These are phyloP conservation scores for Actinemys pallida DNA, from an alignment of 2,113 vertebrate genomes.

Conservation along the genomic window DNA sequence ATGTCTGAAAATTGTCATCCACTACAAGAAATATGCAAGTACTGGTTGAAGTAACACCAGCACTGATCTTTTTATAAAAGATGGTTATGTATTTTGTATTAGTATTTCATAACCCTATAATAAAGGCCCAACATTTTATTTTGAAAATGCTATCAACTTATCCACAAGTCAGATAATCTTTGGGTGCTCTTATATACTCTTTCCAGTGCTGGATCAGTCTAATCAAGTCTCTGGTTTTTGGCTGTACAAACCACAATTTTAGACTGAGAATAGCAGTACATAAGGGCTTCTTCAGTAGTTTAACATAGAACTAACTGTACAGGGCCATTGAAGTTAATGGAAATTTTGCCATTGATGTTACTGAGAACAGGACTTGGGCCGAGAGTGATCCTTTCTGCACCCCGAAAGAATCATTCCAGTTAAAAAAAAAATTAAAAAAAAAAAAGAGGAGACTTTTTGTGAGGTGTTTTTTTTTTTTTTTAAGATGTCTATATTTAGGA, in stretches of 20 bases:
- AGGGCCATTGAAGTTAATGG: constrained; percentile 16
- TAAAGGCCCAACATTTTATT: constrained; percentile 41
- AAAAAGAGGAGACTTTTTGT: not conserved
- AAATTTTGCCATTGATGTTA: constrained; percentile 30
- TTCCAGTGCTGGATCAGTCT: not conserved
- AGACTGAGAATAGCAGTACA: not conserved
- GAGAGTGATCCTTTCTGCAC: constrained; percentile 22
- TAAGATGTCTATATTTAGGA: constrained; percentile 1
- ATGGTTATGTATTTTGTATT: constrained; percentile 43
- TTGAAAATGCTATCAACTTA: constrained; percentile 43
- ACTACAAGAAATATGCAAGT: constrained; percentile 32
- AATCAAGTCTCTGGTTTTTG: not conserved
- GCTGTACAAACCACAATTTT: not conserved
- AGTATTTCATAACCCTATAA: not conserved
- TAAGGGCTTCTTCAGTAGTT: not conserved
- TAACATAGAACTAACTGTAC: constrained; percentile 11
- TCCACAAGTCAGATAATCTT: constrained; percentile 25
- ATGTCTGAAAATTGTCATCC: constrained; percentile 41
- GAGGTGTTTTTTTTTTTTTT: not conserved
- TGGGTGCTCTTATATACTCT: not conserved
- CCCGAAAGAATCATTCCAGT: constrained; percentile 48
- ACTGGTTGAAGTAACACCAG: constrained; percentile 9
- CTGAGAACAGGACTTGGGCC: constrained; percentile 15
- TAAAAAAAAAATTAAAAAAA: constrained; percentile 25
- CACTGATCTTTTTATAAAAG: not conserved